Base-by-base conservation (phyloP, 2,888 invertebrate species). In the Melanargia galathea region DNA sequence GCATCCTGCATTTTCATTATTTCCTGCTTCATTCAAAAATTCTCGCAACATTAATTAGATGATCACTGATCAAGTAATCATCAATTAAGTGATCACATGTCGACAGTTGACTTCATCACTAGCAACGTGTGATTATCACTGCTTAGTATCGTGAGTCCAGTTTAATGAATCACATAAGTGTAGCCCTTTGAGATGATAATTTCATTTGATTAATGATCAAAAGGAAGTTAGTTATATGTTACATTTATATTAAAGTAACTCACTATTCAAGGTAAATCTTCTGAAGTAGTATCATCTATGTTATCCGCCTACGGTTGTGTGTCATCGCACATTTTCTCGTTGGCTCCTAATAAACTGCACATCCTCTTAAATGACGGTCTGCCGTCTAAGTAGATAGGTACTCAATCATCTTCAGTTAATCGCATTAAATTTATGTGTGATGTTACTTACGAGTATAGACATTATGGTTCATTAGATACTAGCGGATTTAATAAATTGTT, bases 231-330 rank as follows among this genome's bases (percentile, higher is more conserved):
- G n/a, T n/a, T n/a, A n/a, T n/a, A n/a, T n/a, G n/a, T n/a, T n/a
- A n/a, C n/a, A n/a, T 43, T 18, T 43, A 8, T 30, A 10, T 8
- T 6, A 10, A 10, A 30, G 30, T 1, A 7, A 16, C 10, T 48
- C 45, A 18, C n/a, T n/a, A 13, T 18, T 30, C 51, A 51, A 51
- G 20, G 51, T 51, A 18, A 51, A 20, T 33, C 33, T 52, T 18
- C 33, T 51, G 11, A 52, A 30, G 51, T 30, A 26, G n/a, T 30
- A 26, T 4, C 33, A 18, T 52, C 18, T 35, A 22, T 20, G 35
- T 52, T 52, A 52, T 16, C 60, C 64, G 52, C 64, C 64, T 45
- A 64, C 64, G 51, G 6, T 26, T 49, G 30, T 43, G 24, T 24
- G 33, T 30, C 38, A 55, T 43, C 13, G 40, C 24, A 43, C 16